Conservation (phyloP, 92 coral and sea anemone species). For the Heliopora coerulea region DNA sequence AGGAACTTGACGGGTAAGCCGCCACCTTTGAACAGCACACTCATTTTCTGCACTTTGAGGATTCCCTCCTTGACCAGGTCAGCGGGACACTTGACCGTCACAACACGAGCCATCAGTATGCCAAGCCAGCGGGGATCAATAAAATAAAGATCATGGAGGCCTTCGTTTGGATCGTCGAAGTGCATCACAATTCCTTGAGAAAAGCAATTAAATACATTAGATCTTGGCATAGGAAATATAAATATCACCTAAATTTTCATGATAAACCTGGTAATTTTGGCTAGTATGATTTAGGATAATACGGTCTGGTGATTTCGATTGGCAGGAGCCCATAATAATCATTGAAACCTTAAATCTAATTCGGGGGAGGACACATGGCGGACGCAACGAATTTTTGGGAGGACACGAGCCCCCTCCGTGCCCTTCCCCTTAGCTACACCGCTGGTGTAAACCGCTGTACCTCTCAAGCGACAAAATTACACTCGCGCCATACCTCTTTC, state of each 20-base stretch:
- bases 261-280: no score
- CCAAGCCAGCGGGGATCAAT: conserved; percentile 97
- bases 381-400: no score
- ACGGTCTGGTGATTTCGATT: no score
- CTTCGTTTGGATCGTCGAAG: conserved; percentile 94
- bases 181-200: conserved; percentile 80
- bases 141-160: conserved; percentile 85
- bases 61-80: conserved; percentile 71
- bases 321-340: no score
- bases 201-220: no score
- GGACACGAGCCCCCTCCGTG: no score
- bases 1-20: conserved; percentile 64
- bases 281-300: no score
- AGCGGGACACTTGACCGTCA: conserved; percentile 66
- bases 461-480: no score
- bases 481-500: conserved; percentile 89
- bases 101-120: conserved; percentile 83
- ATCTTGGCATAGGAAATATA: not conserved
- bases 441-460: not conserved
- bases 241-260: no score
- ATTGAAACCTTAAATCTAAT: no score
- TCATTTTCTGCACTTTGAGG: conserved; percentile 48
- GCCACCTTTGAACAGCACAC: conserved; percentile 63
- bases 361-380: no score
- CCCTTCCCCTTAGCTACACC: no score